phyloP scores from a whole-genome alignment of 2,113 vertebrate genomes.

The Nesogale talazaci region DNA sequence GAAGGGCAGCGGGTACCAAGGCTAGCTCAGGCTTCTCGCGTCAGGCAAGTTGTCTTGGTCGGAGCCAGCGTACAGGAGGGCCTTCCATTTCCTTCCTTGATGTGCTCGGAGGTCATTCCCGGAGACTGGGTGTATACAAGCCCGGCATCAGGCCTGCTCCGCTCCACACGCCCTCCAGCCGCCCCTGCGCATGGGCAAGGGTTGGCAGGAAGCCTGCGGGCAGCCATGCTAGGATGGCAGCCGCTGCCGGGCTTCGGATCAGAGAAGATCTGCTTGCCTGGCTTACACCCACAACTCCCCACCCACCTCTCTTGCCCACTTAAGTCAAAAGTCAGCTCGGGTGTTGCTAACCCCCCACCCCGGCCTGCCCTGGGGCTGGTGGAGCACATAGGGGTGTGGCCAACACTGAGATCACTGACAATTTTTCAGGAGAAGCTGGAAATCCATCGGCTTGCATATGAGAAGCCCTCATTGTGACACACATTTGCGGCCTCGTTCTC shows the following conservation, averaged over 20 bases:
- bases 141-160: neutral
- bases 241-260: neutral
- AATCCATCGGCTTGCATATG: neutral
- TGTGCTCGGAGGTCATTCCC: neutral
- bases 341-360: neutral
- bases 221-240: neutral
- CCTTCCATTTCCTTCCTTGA: neutral
- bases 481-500: neutral
- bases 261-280: neutral
- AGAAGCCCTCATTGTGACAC: neutral
- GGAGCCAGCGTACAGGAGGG: neutral
- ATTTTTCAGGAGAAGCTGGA: neutral
- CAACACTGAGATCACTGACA: no score
- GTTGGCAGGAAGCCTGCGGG: neutral
- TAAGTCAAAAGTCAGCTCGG: neutral
- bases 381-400: neutral
- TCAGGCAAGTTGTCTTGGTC: neutral
- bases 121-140: neutral
- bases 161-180: neutral
- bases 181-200: neutral
- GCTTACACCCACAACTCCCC: neutral
- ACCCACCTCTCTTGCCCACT: neutral
- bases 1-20: neutral
- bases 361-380: neutral
- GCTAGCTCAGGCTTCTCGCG: neutral